phyloP scores from a whole-genome alignment of 1,140 invertebrate genomes.

The Reticulitermes speratus region DNA sequence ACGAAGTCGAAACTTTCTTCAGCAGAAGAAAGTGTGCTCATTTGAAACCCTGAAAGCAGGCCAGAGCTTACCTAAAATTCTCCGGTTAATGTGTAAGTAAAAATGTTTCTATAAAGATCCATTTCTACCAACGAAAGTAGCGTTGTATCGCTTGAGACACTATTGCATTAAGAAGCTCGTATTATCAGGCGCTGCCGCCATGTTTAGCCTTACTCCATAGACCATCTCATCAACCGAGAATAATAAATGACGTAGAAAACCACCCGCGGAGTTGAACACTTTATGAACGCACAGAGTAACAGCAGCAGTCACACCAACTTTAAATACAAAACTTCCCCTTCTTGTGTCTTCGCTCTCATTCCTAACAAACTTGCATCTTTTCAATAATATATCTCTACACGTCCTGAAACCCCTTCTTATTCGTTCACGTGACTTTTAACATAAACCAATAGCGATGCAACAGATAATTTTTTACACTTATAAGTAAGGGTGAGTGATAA shows the following conservation, averaged over 20 bases:
- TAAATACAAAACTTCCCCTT: conserved; percentile 11
- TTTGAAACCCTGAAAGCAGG: no score
- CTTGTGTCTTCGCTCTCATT: not conserved
- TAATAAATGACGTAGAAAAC: conserved; percentile 17
- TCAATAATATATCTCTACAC: not conserved
- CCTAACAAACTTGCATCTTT: not conserved
- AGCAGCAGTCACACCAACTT: conserved; percentile 13
- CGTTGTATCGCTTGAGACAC: not conserved
- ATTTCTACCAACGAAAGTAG: no score
- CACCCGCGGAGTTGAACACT: conserved; percentile 15
- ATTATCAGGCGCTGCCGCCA: not conserved
- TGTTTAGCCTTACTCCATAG: conserved; percentile 14
- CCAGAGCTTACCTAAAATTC: no score
- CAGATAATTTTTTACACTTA: not conserved
- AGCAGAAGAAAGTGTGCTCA: no score
- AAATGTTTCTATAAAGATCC: no score
- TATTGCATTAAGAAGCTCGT: not conserved
- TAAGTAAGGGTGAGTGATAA: not conserved
- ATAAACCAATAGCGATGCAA: not conserved
- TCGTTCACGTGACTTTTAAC: not conserved
- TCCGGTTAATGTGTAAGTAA: no score
- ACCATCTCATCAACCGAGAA: conserved; percentile 17
- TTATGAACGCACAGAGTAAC: conserved; percentile 15
- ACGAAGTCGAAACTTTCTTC: no score
- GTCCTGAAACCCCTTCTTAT: not conserved